Evolutionary conservation across 2,888 invertebrate species (phyloP).

Genomic region (Teleogryllus oceanicus): DNA sequence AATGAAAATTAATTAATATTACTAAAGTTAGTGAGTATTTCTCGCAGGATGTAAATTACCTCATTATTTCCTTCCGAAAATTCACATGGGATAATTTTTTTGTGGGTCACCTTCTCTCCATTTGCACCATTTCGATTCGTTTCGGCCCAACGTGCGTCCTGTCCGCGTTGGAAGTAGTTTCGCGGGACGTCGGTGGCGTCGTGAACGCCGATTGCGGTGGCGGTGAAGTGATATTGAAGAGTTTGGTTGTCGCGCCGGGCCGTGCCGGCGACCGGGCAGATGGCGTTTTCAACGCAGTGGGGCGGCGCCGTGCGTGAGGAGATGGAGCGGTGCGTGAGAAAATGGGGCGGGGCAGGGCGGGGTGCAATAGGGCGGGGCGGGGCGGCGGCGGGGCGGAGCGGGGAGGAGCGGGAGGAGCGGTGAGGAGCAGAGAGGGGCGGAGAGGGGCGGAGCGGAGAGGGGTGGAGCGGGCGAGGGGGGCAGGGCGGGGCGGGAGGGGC

Average conservation of each 20-base stretch:
- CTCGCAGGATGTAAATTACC: too few species aligned
- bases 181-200: neutral
- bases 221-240: neutral
- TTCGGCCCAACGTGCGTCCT: too few species aligned
- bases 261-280: neutral
- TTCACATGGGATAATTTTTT: too few species aligned
- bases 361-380: neutral
- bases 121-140: too few species aligned
- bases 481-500: neutral
- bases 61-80: too few species aligned
- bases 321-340: neutral
- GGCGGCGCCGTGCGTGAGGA: neutral
- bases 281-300: neutral
- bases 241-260: neutral
- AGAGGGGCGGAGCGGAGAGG: neutral
- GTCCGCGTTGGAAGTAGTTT: neutral
- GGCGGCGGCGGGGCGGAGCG: neutral
- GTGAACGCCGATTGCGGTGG: neutral
- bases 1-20: too few species aligned
- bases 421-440: neutral
- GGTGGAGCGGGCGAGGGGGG: neutral
- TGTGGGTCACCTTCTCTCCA: too few species aligned
- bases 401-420: neutral
- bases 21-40: too few species aligned
- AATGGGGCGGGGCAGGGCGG: neutral